Percentiles rank a stretch among this genome's conserved stretches.
Evolutionary conservation across 2,113 vertebrate species (phyloP).

Genomic region (Chaetorhynchus papuensis): DNA sequence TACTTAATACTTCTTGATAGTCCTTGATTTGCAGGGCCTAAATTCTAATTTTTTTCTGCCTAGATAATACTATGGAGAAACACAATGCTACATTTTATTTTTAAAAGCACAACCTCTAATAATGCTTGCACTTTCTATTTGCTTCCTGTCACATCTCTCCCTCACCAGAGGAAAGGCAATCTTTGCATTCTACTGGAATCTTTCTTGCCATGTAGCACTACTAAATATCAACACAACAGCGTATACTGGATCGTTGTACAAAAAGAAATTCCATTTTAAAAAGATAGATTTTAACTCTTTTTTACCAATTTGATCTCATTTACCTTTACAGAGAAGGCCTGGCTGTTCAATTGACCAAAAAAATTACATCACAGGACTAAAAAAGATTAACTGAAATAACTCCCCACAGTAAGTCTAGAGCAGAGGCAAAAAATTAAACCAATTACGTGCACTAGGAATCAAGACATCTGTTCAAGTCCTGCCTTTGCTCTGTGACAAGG

Average conservation of each 20-base stretch:
- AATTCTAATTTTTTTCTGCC: background rate
- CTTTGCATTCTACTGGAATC: background rate
- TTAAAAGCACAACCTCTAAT: background rate
- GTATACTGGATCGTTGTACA: rapidly evolving
- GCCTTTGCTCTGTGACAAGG: background rate
- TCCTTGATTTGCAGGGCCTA: background rate
- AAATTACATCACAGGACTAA: background rate
- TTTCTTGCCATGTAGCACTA: background rate
- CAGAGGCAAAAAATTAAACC: constrained; percentile 24
- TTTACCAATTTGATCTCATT: background rate
- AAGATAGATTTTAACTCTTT: background rate
- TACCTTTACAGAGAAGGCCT: background rate
- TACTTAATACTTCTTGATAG: background rate
- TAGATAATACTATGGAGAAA: background rate
- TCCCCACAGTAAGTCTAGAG: background rate
- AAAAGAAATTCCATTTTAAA: background rate
- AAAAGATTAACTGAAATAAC: background rate
- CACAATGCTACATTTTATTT: background rate
- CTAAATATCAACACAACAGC: background rate
- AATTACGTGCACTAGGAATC: background rate
- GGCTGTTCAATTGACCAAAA: rapidly evolving
- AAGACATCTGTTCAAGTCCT: constrained; percentile 6
- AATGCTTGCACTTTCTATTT: background rate
- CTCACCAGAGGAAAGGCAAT: background rate
- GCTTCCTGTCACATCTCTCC: background rate